Conservation (phyloP, 2,888 invertebrate species). For the Pristionchus maxplancki region DNA sequence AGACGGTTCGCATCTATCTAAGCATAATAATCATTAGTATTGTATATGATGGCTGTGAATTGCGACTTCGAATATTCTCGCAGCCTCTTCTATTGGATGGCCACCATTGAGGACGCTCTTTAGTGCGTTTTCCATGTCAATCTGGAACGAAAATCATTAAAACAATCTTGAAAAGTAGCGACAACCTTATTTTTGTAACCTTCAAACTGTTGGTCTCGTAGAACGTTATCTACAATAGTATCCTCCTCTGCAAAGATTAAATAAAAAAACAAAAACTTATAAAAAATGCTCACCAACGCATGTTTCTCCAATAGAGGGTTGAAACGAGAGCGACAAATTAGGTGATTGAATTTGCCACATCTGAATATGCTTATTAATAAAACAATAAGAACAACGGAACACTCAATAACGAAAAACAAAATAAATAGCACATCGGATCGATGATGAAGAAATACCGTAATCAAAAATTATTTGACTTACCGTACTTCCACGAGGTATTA, state of each 20-base stretch:
- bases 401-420: neutral
- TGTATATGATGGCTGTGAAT: too few relatives aligned
- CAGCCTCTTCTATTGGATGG: neutral
- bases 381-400: neutral
- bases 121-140: conserved; percentile 1
- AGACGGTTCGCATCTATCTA: neutral
- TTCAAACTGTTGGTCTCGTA: neutral
- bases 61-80: neutral
- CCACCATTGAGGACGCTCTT: conserved; percentile 2
- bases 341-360: neutral
- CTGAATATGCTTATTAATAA: too few relatives aligned
- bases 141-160: neutral
- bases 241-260: neutral
- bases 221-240: neutral
- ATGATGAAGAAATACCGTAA: neutral
- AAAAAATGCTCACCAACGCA: neutral
- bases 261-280: neutral
- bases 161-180: neutral
- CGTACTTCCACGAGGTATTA: neutral
- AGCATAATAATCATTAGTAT: neutral
- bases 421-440: neutral
- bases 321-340: neutral
- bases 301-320: neutral
- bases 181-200: neutral
- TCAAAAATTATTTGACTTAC: neutral